Evolutionary conservation across 1,140 invertebrate species (phyloP), one percentile per base, ranked within the genome.

Genomic region (Nixonia krombeini): DNA sequence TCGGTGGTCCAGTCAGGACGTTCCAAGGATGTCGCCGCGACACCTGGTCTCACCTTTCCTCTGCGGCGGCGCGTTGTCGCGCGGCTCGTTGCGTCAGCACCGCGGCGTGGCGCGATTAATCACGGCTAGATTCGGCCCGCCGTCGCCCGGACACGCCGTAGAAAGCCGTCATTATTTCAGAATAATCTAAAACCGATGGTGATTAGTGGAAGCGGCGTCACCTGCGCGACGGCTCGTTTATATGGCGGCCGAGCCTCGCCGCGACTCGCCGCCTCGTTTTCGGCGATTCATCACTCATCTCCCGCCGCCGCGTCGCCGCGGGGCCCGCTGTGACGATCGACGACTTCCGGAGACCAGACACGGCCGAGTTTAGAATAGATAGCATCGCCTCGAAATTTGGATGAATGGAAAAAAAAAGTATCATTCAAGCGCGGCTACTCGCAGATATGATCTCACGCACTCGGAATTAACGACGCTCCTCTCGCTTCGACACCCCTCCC

Each of bases 121-220:
- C 75, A 78, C 64, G 41, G 56, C 50, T 66, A 46, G 42, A 69
- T 67, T 68, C 44, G 44, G 59, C 57, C 52, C 42, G 46, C 53
- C 53, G 47, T 47, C 45, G 12, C 12, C 25, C 44, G n/a, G 55
- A 61, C 67, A 51, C 61, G 67, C 33, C 58, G 61, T 56, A 72
- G 78, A 79, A 71, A 74, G 70, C 70, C 71, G 71, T 84, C 80
- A 83, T 84, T 82, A 84, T 85, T 85, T 84, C 73, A 81, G 80
- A 84, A 84, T 85, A 85, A 85, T 85, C 82, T 84, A 80, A 83
- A 85, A 83, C 81, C 83, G 76, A 85, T 85, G 81, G 82, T 84
- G 81, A 85, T 85, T 85, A 85, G 83, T 83, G 75, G 78, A 77
- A 73, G 72, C 75, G 65, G 79, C 79, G 80, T 82, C 83, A 85